Base-by-base conservation (phyloP, 2,797 vertebrate species). In the Pipistrellus kuhlii region DNA sequence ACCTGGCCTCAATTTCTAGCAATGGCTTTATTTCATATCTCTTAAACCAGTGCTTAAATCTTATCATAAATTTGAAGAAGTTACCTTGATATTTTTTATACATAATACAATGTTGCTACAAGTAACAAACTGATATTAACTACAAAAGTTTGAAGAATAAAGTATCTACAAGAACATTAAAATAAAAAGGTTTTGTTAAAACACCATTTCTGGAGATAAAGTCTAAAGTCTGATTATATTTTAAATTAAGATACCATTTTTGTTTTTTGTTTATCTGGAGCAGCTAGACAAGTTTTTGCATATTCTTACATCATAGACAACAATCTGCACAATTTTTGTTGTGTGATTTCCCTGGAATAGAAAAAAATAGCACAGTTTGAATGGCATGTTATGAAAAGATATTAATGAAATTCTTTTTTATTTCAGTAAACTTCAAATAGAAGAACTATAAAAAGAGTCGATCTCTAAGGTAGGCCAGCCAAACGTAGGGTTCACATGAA, bases 351-450 rank as follows among this genome's bases (percentile, higher is more conserved):
- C 92, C 64, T 68, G 69, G 62, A 96, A 95, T 94, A 96, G 95
- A 96, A 95, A 85, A 85, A 96, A 93, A 59, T 76, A 92, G 90
- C 80, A 38, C 85, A 88, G 55, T 94, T 93, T 96, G 96, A 96
- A 90, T 96, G 93, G 69, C 96, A 96, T 93, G 94, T 93, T 96
- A 86, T 94, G 80, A 92, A 93, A 89, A 96, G 90, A 66, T 85
- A 93, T 96, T 97, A 96, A 96, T 95, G 75, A 93, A 93, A 96
- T 97, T 94, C 92, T 57, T 93, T 97, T 95, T 96, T 92, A 96
- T 94, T 76, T 85, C 55, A 66, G 2, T 95, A 96, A 86, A 95
- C 80, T 95, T 94, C 32, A 88, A 59, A 73, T 35, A 76, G 83
- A 90, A 85, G 93, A 85, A 85, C 51, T 88, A 72, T 73, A 85